Conservation (phyloP, 2,888 invertebrate genomes). For the Neocrepidodera transversa region DNA sequence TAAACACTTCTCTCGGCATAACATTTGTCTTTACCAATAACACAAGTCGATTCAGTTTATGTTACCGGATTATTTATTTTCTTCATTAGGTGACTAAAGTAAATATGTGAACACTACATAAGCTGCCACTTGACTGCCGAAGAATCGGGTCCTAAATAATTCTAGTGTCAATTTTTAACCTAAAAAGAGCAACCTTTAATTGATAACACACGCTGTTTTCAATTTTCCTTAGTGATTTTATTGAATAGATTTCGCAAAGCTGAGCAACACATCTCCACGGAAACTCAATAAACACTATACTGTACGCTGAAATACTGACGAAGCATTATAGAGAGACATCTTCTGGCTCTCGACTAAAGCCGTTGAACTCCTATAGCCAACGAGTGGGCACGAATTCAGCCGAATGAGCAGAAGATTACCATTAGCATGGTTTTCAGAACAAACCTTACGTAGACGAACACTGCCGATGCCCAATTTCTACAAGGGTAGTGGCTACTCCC, state of each 20-base stretch:
- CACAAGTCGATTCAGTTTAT: not conserved
- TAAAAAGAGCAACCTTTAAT: slow-evolving; percentile 20
- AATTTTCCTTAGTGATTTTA: slow-evolving; percentile 30
- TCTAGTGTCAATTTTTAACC: slow-evolving; percentile 14
- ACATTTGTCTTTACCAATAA: slow-evolving; percentile 32
- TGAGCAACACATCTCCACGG: slow-evolving; percentile 28
- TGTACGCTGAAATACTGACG: slow-evolving; percentile 23
- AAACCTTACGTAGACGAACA: slow-evolving; percentile 12
- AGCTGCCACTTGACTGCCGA: not conserved
- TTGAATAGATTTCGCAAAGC: slow-evolving; percentile 25
- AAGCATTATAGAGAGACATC: slow-evolving; percentile 35
- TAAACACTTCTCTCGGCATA: slow-evolving; percentile 34
- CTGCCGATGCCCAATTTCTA: slow-evolving; percentile 11
- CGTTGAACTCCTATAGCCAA: slow-evolving; percentile 21
- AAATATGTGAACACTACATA: not conserved
- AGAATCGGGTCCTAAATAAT: not conserved
- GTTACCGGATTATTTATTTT: not conserved
- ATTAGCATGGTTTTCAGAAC: slow-evolving; percentile 18
- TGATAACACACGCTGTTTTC: slow-evolving; percentile 31
- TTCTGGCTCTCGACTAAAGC: slow-evolving; percentile 25
- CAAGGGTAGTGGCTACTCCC: not conserved
- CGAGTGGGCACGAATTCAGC: slow-evolving; percentile 15
- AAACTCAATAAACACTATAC: slow-evolving; percentile 37
- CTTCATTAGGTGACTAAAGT: not conserved
- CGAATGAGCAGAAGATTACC: slow-evolving; percentile 20